A percentile compares a stretch with the other conserved stretches of the same genome.
phyloP scores from a whole-genome alignment of 2,113 vertebrate genomes.

The Leucoraja erinaceus region DNA sequence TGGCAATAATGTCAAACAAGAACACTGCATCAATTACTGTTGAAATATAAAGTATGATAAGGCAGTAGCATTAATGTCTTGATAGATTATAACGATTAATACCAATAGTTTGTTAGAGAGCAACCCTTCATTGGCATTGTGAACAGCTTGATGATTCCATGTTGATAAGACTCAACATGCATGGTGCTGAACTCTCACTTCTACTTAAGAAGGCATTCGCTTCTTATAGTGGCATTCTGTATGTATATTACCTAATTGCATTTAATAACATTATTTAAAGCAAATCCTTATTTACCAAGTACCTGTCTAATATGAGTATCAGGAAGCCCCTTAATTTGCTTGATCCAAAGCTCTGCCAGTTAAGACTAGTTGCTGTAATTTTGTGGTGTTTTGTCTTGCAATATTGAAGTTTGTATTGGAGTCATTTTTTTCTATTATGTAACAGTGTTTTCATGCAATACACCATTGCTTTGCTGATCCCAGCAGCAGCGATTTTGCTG shows the following conservation, averaged over 20 bases:
- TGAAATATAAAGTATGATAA: no score
- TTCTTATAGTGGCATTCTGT: background rate
- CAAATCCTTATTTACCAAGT: background rate
- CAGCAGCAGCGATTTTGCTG: background rate
- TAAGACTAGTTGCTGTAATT: background rate
- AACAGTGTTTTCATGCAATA: background rate
- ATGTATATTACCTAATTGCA: background rate
- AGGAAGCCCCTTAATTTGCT: background rate
- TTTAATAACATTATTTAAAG: background rate
- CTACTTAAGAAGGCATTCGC: background rate
- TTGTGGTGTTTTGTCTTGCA: background rate
- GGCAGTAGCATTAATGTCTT: no score
- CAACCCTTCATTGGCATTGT: background rate
- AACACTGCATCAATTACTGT: no score
- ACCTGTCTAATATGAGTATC: background rate
- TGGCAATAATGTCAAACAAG: no score
- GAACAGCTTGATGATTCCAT: background rate
- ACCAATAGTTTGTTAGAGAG: background rate
- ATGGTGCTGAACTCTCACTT: background rate
- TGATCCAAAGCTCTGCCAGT: background rate
- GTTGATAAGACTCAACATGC: background rate
- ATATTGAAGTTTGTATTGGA: background rate
- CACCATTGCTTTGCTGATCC: background rate
- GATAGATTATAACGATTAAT: background rate
- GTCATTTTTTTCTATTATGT: background rate